These are phyloP conservation scores for Chrysodeixis includens DNA, from an alignment of 2,888 invertebrate genomes.

Conservation along the genomic window DNA sequence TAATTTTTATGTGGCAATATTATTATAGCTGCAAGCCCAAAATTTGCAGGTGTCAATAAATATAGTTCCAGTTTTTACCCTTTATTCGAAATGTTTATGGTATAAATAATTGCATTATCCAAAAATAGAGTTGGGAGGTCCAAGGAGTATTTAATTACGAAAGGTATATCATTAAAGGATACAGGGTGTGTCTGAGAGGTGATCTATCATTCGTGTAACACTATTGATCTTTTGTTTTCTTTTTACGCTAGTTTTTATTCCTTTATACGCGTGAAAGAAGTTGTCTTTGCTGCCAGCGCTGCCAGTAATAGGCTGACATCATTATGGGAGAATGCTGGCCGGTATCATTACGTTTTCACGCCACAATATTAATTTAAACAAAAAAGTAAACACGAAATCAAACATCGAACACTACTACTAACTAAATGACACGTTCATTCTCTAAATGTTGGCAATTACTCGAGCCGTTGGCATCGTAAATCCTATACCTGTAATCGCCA, in stretches of 20 bases:
- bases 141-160: constrained; percentile 1
- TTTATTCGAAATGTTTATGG: neutral
- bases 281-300: neutral
- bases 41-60: neutral
- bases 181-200: constrained; percentile 4
- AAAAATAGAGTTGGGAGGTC: neutral
- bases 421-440: constrained; percentile 22
- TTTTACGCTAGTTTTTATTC: neutral
- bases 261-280: neutral
- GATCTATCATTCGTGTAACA: constrained; percentile 4
- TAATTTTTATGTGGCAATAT: no score
- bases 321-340: neutral
- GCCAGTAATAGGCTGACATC: neutral
- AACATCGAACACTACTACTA: constrained; percentile 13
- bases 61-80: neutral
- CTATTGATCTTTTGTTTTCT: neutral
- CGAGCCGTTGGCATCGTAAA: constrained; percentile 69
- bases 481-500: constrained; percentile 74
- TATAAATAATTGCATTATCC: neutral
- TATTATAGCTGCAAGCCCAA: no score
- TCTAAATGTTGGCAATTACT: constrained; percentile 74
- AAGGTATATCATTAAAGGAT: neutral
- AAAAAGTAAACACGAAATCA: neutral
- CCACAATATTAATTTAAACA: constrained; percentile 1
- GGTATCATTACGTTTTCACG: constrained; percentile 4